phyloP scores from a whole-genome alignment of 2,797 vertebrate genomes.

The Pseudopleuronectes americanus region DNA sequence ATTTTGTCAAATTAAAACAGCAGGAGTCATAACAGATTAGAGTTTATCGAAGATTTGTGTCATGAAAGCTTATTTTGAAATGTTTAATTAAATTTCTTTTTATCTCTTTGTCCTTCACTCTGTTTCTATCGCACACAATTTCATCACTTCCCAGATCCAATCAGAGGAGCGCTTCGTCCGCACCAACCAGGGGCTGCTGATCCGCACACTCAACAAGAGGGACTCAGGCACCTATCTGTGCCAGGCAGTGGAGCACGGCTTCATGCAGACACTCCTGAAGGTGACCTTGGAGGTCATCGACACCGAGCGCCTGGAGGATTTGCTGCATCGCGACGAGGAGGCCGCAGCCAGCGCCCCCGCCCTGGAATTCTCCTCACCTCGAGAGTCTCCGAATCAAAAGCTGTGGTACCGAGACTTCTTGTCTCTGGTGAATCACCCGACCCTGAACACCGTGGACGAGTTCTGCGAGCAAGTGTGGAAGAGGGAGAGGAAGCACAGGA shows the following conservation, averaged over 20 bases:
- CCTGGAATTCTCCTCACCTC: slow-evolving; percentile 81
- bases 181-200: slow-evolving; percentile 94
- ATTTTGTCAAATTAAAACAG: slow-evolving; percentile 14
- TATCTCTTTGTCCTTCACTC: slow-evolving; percentile 1
- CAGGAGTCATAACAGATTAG: background rate
- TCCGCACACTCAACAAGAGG: slow-evolving; percentile 88
- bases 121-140: slow-evolving; percentile 6
- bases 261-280: slow-evolving; percentile 94
- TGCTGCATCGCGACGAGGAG: slow-evolving; percentile 90
- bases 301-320: slow-evolving; percentile 90
- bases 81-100: slow-evolving; percentile 17
- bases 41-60: slow-evolving; percentile 7
- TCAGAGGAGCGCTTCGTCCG: slow-evolving; percentile 89
- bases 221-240: slow-evolving; percentile 94
- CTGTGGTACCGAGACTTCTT: slow-evolving; percentile 99
- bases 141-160: slow-evolving; percentile 83
- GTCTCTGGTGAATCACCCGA: slow-evolving; percentile 96
- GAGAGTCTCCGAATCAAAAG: slow-evolving; percentile 89
- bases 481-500: slow-evolving; percentile 93
- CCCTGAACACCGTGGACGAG: slow-evolving; percentile 96
- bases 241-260: slow-evolving; percentile 96
- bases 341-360: slow-evolving; percentile 71
- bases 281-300: slow-evolving; percentile 96
- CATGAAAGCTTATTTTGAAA: slow-evolving; percentile 10
- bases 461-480: slow-evolving; percentile 99